Evolutionary conservation across 2,888 invertebrate genomes (phyloP).

Genomic region (Polylopha cassiicola): DNA sequence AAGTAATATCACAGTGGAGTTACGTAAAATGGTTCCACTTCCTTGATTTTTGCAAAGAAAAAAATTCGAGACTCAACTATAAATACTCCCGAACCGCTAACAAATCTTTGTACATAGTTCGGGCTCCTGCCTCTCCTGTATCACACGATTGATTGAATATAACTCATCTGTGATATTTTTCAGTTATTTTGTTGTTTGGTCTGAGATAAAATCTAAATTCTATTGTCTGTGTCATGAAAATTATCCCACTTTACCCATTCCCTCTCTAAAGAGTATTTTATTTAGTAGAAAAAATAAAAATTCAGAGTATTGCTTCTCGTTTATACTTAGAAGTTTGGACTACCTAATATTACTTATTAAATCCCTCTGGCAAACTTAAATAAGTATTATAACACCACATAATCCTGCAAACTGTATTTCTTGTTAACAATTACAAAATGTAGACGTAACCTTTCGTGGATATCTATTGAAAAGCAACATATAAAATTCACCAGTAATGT

Average conservation of each 20-base stretch:
- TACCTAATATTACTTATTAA: slow-evolving; percentile 66
- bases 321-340: slow-evolving; percentile 72
- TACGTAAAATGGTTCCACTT: too few species aligned
- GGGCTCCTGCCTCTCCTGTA: too few species aligned
- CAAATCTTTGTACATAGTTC: too few species aligned
- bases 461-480: not conserved
- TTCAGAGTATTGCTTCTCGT: slow-evolving; percentile 76
- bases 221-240: slow-evolving; percentile 22
- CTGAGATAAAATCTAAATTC: too few species aligned
- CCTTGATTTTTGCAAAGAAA: too few species aligned
- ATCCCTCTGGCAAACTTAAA: slow-evolving; percentile 71
- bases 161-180: too few species aligned
- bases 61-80: too few species aligned
- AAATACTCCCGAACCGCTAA: too few species aligned
- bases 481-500: not conserved
- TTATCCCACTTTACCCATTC: slow-evolving; percentile 43
- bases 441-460: not conserved
- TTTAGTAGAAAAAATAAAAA: slow-evolving; percentile 64
- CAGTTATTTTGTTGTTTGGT: too few species aligned
- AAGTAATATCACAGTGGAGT: too few species aligned
- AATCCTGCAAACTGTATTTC: slow-evolving; percentile 32
- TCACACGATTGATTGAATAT: too few species aligned
- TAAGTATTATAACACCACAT: slow-evolving; percentile 34
- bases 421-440: slow-evolving; percentile 18
- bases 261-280: slow-evolving; percentile 60